Evolutionary conservation across 2,888 invertebrate genomes (phyloP).

Genomic region (Nephrotoma appendiculata): DNA sequence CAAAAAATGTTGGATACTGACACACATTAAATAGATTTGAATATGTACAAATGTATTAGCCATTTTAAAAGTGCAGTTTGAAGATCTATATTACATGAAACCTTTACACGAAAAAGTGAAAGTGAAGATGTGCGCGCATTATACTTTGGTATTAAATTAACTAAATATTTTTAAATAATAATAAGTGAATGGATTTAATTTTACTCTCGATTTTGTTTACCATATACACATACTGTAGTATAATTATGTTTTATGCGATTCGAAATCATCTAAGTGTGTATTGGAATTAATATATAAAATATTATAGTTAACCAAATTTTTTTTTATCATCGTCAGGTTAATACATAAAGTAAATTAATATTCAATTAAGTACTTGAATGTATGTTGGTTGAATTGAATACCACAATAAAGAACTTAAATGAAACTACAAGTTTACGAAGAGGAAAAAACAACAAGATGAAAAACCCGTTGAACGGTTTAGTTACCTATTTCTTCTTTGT

Average conservation of each 20-base stretch:
- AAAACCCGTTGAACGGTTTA: slow-evolving; percentile 5
- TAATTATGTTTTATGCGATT: neutral
- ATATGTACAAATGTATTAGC: neutral
- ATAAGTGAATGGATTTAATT: neutral
- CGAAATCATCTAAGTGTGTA: neutral
- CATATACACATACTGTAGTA: neutral
- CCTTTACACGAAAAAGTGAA: neutral
- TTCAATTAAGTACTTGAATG: neutral
- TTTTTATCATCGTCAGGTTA: neutral
- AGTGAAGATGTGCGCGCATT: neutral
- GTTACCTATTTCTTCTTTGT: slow-evolving; percentile 4
- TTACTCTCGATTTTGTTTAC: neutral
- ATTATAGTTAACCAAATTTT: neutral
- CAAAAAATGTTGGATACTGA: too few species aligned
- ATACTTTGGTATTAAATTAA: neutral
- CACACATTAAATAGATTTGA: too few species aligned
- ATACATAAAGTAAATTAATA: neutral
- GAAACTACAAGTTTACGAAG: neutral
- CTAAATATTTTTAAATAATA: neutral
- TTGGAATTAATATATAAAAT: neutral
- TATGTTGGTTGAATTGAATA: neutral
- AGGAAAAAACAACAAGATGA: neutral
- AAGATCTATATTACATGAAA: neutral
- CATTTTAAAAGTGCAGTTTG: neutral
- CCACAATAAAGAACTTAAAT: neutral